Conservation (phyloP, 2,888 invertebrate species). For the Ectobius pallidus region DNA sequence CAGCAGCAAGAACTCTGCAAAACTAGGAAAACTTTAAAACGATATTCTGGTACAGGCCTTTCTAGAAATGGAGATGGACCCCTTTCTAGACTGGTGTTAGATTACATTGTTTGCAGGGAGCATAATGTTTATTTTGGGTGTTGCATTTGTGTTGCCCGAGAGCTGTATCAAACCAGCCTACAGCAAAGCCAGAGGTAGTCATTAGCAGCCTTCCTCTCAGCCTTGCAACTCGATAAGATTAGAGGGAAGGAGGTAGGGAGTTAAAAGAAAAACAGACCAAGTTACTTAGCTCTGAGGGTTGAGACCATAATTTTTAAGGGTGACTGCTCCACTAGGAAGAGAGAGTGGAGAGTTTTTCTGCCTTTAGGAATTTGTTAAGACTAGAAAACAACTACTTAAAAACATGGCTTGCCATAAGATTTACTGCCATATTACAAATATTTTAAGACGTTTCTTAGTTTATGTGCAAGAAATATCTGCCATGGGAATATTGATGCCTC, state of each 20-base stretch:
- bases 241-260: constrained; percentile 1
- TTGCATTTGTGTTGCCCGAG: constrained; percentile 8
- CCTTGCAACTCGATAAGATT: constrained; percentile 25
- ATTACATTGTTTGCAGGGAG: too few relatives aligned
- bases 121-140: not conserved
- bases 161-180: constrained; percentile 3
- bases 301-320: constrained; percentile 23
- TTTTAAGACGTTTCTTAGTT: not conserved
- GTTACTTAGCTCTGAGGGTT: constrained; percentile 18
- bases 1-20: not conserved
- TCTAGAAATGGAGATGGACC: too few relatives aligned
- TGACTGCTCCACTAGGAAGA: constrained; percentile 6
- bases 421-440: not conserved
- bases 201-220: constrained; percentile 7
- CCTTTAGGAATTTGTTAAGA: not conserved
- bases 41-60: not conserved
- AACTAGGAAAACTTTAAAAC: not conserved
- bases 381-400: not conserved
- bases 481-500: too few relatives aligned
- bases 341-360: not conserved
- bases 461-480: too few relatives aligned
- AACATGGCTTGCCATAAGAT: not conserved
- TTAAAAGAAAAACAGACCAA: constrained; percentile 30
- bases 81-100: too few relatives aligned
- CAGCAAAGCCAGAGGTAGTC: not conserved